Percentiles rank a stretch among this genome's conserved stretches.
Evolutionary conservation across 2,113 vertebrate species (phyloP).

Genomic region (Anguilla rostrata): DNA sequence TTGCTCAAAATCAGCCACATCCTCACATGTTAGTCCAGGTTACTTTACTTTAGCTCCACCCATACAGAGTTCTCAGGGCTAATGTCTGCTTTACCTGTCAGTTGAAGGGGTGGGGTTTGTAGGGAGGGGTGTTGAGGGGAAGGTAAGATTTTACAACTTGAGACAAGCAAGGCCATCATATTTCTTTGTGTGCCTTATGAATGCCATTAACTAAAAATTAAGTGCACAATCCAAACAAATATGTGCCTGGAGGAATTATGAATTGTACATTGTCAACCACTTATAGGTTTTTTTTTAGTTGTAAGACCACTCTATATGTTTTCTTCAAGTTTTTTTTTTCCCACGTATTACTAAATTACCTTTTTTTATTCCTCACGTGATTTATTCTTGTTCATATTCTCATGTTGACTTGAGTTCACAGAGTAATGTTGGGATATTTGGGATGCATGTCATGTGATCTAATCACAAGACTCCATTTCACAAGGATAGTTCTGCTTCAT

Average conservation of each 20-base stretch:
- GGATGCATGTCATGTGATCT: neutral
- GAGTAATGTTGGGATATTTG: conserved; percentile 1
- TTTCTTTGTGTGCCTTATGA: neutral
- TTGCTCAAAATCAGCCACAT: neutral
- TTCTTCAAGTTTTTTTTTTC: neutral
- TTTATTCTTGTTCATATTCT: neutral
- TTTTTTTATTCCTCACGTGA: neutral
- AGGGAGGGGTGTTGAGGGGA: neutral
- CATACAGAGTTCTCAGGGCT: conserved; percentile 34
- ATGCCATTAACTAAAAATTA: neutral
- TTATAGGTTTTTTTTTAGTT: conserved; percentile 24
- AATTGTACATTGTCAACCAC: conserved; percentile 1
- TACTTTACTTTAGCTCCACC: conserved; percentile 21
- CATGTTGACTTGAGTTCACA: conserved; percentile 26
- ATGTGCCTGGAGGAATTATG: conserved; percentile 11
- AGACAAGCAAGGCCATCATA: neutral
- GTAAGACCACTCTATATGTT: conserved; percentile 58
- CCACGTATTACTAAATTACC: neutral
- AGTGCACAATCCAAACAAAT: neutral
- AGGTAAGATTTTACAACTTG: neutral
- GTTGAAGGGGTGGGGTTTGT: neutral
- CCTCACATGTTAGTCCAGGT: neutral
- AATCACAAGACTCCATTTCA: neutral
- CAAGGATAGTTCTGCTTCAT: neutral
- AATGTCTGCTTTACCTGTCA: neutral